A percentile compares a stretch with the other conserved stretches of the same genome.
Evolutionary conservation across 2,888 invertebrate genomes (phyloP).

Genomic region (Lottia scabra): DNA sequence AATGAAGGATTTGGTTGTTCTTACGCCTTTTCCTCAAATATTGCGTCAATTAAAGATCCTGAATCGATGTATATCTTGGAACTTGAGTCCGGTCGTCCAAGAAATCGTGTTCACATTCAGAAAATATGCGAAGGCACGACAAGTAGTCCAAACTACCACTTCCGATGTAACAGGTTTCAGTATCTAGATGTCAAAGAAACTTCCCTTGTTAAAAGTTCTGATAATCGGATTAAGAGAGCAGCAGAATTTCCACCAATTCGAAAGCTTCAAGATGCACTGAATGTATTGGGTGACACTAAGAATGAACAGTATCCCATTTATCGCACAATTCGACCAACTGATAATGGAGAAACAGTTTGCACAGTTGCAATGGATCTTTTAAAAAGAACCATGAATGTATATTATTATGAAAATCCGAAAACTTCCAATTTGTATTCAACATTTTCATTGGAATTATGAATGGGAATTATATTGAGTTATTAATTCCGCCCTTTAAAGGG

Average conservation of each 20-base stretch:
- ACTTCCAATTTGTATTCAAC: neutral
- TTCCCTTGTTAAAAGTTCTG: slow-evolving; percentile 18
- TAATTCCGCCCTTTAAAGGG: too few relatives aligned
- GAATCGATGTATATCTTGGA: neutral
- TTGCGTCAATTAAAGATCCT: too few relatives aligned
- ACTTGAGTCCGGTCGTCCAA: too few relatives aligned
- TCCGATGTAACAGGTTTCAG: neutral
- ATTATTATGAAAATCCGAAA: slow-evolving; percentile 20
- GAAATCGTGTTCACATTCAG: too few relatives aligned
- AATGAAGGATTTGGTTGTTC: too few relatives aligned
- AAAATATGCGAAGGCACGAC: too few relatives aligned
- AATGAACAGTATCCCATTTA: slow-evolving; percentile 39
- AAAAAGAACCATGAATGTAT: slow-evolving; percentile 31
- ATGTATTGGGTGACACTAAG: slow-evolving; percentile 36
- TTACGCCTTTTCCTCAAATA: too few relatives aligned
- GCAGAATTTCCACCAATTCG: slow-evolving; percentile 26
- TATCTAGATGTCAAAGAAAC: slow-evolving; percentile 22
- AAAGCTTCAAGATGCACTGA: slow-evolving; percentile 24
- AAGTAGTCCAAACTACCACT: too few relatives aligned
- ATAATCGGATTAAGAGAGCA: slow-evolving; percentile 18
- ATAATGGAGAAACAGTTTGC: slow-evolving; percentile 31
- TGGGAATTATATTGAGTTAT: neutral
- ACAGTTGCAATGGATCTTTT: slow-evolving; percentile 39
- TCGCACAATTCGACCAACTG: slow-evolving; percentile 29
- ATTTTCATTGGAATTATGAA: neutral